Evolutionary conservation across 1,140 invertebrate genomes (phyloP).

Genomic region (Neodiprion lecontei): DNA sequence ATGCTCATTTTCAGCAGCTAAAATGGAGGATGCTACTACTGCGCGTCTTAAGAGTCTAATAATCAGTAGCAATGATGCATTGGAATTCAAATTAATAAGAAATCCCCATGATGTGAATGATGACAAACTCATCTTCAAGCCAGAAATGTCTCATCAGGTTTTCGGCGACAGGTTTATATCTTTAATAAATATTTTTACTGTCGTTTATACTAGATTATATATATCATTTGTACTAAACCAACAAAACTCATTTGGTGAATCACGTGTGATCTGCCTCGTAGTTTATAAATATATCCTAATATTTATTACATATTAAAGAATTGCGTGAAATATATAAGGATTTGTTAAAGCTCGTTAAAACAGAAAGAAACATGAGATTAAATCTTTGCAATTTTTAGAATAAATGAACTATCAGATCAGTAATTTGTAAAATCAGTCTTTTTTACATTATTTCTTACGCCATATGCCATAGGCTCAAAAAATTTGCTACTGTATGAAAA

Average conservation of each 20-base stretch:
- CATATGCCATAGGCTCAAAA: no score
- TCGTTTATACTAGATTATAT: neutral
- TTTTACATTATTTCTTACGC: no score
- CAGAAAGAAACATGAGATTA: no score
- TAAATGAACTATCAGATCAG: no score
- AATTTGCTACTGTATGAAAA: no score
- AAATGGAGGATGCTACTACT: constrained; percentile 57
- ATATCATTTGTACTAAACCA: neutral
- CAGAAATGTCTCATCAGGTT: constrained; percentile 93
- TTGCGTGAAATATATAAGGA: no score
- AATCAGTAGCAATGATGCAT: constrained; percentile 73
- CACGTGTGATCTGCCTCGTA: no score
- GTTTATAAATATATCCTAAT: no score
- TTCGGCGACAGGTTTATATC: constrained; percentile 80
- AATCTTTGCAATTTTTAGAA: no score
- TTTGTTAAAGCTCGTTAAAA: no score
- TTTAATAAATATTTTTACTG: constrained; percentile 12
- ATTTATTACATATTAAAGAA: no score
- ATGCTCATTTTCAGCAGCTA: constrained; percentile 23
- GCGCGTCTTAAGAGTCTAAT: constrained; percentile 68
- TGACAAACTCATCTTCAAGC: constrained; percentile 75
- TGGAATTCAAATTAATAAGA: constrained; percentile 82
- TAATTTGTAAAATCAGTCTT: no score
- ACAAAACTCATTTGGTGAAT: constrained; percentile 2
- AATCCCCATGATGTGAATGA: constrained; percentile 74